Conservation (phyloP, 1,140 invertebrate genomes). For the Maconellicoccus hirsutus region DNA sequence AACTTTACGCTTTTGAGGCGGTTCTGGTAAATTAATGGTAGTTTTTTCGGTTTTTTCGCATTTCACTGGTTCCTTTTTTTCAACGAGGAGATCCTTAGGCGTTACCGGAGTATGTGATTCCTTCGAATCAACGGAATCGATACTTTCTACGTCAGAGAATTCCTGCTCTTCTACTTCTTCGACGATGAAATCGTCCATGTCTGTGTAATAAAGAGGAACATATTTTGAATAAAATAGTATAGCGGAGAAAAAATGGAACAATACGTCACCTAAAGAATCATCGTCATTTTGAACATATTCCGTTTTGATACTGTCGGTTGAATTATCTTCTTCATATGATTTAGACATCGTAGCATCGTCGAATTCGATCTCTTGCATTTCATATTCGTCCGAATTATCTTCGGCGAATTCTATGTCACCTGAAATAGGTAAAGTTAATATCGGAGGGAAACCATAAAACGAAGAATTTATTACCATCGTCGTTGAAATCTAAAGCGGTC, state of each 20-base stretch:
- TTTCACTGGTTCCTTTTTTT: no score
- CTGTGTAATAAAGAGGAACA: not conserved
- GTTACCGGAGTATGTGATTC: no score
- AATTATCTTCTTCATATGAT: not conserved
- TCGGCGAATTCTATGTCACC: not conserved
- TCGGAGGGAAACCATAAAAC: no score
- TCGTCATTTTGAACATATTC: not conserved
- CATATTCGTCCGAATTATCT: not conserved
- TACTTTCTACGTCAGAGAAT: not conserved
- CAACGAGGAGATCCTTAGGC: no score
- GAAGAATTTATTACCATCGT: not conserved
- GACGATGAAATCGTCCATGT: not conserved
- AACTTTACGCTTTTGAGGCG: not conserved
- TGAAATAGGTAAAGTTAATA: not conserved
- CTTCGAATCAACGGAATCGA: not conserved
- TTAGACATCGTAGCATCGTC: not conserved
- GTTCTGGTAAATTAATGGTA: not conserved
- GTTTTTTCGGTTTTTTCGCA: not conserved
- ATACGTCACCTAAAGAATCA: not conserved
- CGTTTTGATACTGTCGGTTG: not conserved
- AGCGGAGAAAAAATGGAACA: not conserved
- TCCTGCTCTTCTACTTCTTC: slow-evolving; percentile 14
- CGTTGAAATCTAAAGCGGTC: not conserved
- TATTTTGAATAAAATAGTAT: no score
- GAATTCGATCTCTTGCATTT: no score